Percentiles rank a stretch among this genome's conserved stretches.
Conservation (phyloP, 2,888 invertebrate species). For the Mechanitis mazaeus region DNA sequence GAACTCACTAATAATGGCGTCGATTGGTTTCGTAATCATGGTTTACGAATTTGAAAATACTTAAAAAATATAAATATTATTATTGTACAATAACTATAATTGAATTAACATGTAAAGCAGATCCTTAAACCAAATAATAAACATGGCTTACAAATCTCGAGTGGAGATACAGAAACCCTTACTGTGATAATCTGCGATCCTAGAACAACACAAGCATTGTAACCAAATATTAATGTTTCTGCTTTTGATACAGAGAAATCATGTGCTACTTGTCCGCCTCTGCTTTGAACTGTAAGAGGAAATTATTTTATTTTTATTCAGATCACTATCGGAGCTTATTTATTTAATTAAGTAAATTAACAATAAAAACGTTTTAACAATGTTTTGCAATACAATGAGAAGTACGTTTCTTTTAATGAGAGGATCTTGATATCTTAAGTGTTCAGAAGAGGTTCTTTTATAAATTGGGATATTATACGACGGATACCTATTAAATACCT, state of each 20-base stretch:
- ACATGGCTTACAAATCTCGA: no score
- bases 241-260: not conserved
- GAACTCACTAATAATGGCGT: no score
- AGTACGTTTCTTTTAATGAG: no score
- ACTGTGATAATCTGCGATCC: not conserved
- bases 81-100: no score
- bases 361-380: not conserved
- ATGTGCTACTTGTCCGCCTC: not conserved
- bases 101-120: no score
- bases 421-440: not conserved
- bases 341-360: not conserved
- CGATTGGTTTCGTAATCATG: no score
- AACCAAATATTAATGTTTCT: not conserved
- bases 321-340: no score
- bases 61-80: no score
- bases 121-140: no score
- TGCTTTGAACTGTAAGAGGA: not conserved
- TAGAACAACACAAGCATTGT: conserved; percentile 2
- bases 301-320: not conserved
- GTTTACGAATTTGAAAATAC: no score
- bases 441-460: conserved; percentile 2
- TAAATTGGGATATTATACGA: conserved; percentile 13
- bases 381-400: no score
- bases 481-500: conserved; percentile 29
- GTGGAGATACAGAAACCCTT: conserved; percentile 1